phyloP scores from a whole-genome alignment of 2,113 vertebrate genomes.

The Chaetodon trifascialis region DNA sequence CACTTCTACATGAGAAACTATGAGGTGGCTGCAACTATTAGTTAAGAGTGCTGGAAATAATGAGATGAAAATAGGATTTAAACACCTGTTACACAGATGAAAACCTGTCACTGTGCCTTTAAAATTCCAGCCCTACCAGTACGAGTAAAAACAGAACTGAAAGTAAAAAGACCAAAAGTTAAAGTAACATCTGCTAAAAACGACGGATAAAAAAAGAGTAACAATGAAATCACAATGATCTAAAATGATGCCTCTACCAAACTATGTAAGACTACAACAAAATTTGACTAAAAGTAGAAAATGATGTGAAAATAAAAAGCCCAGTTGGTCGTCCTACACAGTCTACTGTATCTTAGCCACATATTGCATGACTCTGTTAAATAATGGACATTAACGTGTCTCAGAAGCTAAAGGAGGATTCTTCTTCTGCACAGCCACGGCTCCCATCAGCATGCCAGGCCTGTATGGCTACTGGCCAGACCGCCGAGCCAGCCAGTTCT shows the following conservation, averaged over 20 bases:
- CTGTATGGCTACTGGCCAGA: conserved; percentile 92
- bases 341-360: neutral
- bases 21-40: too few species aligned
- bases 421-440: conserved; percentile 61
- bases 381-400: neutral
- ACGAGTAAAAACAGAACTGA: neutral
- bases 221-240: neutral
- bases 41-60: too few species aligned
- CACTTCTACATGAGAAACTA: too few species aligned
- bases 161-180: neutral
- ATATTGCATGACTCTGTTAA: neutral
- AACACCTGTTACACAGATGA: neutral
- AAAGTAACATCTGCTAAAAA: neutral
- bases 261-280: neutral
- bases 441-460: conserved; percentile 84
- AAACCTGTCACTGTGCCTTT: neutral
- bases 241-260: neutral
- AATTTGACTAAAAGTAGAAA: neutral
- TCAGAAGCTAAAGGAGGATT: neutral
- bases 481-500: conserved; percentile 70
- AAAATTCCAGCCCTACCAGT: neutral
- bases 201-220: neutral
- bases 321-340: neutral
- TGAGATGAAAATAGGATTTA: neutral
- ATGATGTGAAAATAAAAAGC: too few species aligned